phyloP scores from a whole-genome alignment of 2,113 vertebrate species.

The Pelecanus crispus region DNA sequence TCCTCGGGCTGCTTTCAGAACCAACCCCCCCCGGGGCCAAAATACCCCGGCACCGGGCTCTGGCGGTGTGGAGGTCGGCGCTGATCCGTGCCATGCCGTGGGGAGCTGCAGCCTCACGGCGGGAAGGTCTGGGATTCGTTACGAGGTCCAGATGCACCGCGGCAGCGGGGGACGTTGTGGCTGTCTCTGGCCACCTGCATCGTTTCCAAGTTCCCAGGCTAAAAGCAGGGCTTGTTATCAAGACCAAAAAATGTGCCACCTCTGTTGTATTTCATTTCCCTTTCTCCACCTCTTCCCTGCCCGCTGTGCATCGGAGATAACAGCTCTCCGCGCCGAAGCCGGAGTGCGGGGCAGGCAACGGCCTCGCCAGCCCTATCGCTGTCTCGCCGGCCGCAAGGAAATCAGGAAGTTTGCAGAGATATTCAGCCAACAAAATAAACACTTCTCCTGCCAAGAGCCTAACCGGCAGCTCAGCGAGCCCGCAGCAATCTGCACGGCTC shows the following conservation, averaged over 20 bases:
- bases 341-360: not conserved
- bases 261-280: constrained; percentile 60
- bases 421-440: constrained; percentile 21
- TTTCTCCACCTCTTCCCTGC: constrained; percentile 61
- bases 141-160: not conserved
- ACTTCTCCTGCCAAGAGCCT: constrained; percentile 9
- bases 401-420: constrained; percentile 51
- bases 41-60: not conserved
- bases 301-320: constrained; percentile 48
- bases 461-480: not conserved
- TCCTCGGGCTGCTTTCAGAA: not conserved
- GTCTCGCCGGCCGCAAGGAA: not conserved
- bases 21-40: too few species aligned
- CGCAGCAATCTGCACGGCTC: not conserved
- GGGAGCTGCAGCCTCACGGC: rapidly evolving
- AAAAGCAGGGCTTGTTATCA: constrained; percentile 60
- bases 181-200: constrained; percentile 44
- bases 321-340: not conserved
- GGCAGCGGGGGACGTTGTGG: not conserved
- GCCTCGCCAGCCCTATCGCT: constrained; percentile 10
- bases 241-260: constrained; percentile 33
- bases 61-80: rapidly evolving
- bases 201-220: constrained; percentile 65
- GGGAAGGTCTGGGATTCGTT: not conserved
- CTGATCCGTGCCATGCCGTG: rapidly evolving